phyloP scores from a whole-genome alignment of 1,140 invertebrate genomes.

The Caenorhabditis tropicalis region DNA sequence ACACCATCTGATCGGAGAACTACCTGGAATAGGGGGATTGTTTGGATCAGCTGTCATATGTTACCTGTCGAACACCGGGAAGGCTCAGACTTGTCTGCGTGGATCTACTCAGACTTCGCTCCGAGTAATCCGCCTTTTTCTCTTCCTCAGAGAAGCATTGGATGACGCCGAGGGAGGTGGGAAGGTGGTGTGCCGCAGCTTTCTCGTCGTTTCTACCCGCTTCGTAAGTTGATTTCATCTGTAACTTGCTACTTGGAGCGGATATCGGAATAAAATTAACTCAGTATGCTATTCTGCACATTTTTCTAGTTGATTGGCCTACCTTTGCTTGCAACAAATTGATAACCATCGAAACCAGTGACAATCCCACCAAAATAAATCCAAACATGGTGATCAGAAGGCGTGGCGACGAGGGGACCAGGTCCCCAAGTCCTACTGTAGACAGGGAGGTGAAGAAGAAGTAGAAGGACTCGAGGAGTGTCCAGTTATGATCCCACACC shows the following conservation, averaged over 20 bases:
- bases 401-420: constrained; percentile 52
- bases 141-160: constrained; percentile 16
- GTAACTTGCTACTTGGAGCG: not conserved
- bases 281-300: too few species aligned
- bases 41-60: not conserved
- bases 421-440: constrained; percentile 58
- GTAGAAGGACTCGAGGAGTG: constrained; percentile 57
- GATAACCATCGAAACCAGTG: constrained; percentile 60
- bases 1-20: constrained; percentile 54
- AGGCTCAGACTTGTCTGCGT: constrained; percentile 58
- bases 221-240: constrained; percentile 60
- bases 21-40: constrained; percentile 16
- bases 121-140: constrained; percentile 33
- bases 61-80: constrained; percentile 49
- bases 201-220: constrained; percentile 51
- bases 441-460: constrained; percentile 61
- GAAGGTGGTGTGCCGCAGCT: not conserved
- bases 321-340: constrained; percentile 54
- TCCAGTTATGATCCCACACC: constrained; percentile 56
- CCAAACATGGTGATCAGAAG: constrained; percentile 57
- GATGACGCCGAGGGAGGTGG: constrained; percentile 19
- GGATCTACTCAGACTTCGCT: constrained; percentile 49
- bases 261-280: not conserved
- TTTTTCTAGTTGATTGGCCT: too few species aligned
- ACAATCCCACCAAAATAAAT: constrained; percentile 57